phyloP scores from a whole-genome alignment of 1,140 invertebrate species.

The Charaxes varanes region DNA sequence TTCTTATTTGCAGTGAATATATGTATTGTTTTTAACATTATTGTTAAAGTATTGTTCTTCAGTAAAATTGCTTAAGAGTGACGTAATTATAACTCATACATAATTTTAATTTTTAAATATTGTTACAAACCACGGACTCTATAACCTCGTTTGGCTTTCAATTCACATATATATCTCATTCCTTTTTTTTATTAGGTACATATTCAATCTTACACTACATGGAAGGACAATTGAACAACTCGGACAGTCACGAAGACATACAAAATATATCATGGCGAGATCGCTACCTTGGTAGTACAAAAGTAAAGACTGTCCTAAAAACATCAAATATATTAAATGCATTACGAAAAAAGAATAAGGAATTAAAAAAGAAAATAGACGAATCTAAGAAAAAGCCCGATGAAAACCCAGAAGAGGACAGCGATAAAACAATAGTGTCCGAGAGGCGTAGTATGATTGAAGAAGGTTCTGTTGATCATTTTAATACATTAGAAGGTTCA shows the following conservation, averaged over 20 bases:
- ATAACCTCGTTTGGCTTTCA: too few relatives aligned
- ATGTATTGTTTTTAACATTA: too few relatives aligned
- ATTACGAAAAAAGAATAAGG: constrained; percentile 75
- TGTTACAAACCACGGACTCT: too few relatives aligned
- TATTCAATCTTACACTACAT: too few relatives aligned
- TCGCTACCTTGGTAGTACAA: constrained; percentile 67
- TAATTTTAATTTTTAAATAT: too few relatives aligned
- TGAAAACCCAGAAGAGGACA: constrained; percentile 14
- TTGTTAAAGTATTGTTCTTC: too few relatives aligned
- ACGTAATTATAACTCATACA: too few relatives aligned
- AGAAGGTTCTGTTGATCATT: constrained; percentile 66
- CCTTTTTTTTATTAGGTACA: too few relatives aligned
- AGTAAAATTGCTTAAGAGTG: too few relatives aligned
- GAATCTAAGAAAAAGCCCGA: constrained; percentile 33
- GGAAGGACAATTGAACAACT: constrained; percentile 14
- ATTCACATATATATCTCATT: too few relatives aligned
- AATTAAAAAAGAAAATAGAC: constrained; percentile 69
- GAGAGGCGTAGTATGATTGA: constrained; percentile 20
- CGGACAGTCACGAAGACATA: constrained; percentile 14
- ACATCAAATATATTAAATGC: constrained; percentile 74
- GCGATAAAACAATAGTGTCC: constrained; percentile 1
- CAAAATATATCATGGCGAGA: constrained; percentile 67
- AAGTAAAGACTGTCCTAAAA: constrained; percentile 74
- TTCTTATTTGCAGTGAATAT: too few relatives aligned
- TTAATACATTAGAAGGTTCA: constrained; percentile 59